Evolutionary conservation across 2,797 vertebrate species (phyloP).

Genomic region (Chrysocyon brachyurus): DNA sequence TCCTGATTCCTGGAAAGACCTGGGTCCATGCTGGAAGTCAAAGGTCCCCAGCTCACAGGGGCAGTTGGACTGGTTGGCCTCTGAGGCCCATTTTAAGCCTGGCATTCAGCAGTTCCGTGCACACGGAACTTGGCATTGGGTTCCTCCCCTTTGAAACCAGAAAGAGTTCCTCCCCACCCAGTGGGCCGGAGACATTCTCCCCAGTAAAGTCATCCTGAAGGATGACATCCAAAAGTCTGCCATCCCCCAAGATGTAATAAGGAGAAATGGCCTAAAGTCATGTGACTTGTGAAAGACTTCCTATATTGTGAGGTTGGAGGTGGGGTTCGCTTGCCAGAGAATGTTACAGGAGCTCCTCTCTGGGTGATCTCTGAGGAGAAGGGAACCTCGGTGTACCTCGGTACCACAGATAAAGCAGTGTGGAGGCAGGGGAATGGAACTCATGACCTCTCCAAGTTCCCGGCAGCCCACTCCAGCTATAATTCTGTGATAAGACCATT

Average conservation of each 20-base stretch:
- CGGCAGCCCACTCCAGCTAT: not conserved
- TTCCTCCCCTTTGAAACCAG: slow-evolving; percentile 45
- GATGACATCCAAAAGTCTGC: not conserved
- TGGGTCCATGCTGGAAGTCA: not conserved
- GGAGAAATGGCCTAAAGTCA: not conserved
- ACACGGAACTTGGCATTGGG: not conserved
- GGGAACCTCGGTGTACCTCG: not conserved
- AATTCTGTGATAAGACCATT: slow-evolving; percentile 70
- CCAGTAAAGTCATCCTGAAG: not conserved
- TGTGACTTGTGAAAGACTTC: not conserved
- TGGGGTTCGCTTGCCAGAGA: not conserved
- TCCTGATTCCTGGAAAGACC: not conserved
- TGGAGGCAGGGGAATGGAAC: not conserved
- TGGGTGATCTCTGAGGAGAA: not conserved
- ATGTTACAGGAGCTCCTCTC: not conserved
- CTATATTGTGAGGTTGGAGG: not conserved
- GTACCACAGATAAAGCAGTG: not conserved
- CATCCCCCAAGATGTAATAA: not conserved
- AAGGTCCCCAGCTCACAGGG: not conserved
- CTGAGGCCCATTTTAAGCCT: not conserved
- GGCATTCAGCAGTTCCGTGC: not conserved
- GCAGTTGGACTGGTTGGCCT: not conserved
- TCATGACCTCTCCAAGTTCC: not conserved
- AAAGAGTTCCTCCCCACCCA: slow-evolving; percentile 19
- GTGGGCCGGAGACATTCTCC: not conserved